Base-by-base conservation (phyloP, 2,797 vertebrate species). In the Zalophus californianus region DNA sequence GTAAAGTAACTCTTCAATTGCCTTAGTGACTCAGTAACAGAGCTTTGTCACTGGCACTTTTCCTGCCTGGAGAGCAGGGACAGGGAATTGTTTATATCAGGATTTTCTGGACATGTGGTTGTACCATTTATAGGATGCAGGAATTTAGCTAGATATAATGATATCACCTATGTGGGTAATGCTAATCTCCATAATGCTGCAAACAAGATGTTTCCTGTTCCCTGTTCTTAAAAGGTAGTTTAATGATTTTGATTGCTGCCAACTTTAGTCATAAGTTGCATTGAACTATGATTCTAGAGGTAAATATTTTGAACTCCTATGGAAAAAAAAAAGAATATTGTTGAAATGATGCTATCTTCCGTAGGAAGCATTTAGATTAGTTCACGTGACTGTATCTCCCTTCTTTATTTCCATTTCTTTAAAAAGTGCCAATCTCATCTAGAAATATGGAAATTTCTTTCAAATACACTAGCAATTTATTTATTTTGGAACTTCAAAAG, bases 401-500 rank as follows among this genome's bases (percentile, higher is more conserved):
- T 85, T 56, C 10, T 87, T 58, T 86, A 32, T 64, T 82, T 94
- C 35, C 11, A 1, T 80, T 38, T 82, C n/a, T 95, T 97, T 80
- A 79, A 85, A 92, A 90, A 75, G 32, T 87, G 27, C 25, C n/a
- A 50, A 11, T 87, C 44, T 91, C 50, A 85, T 50, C n/a, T 87
- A 66, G 77, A 96, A 93, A 89, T 82, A 75, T 9, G 70, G 70
- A 86, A 62, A 96, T 77, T 95, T 1, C 32, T 87, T 93, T 95
- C 32, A 87, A 60, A 62, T 75, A 84, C n/a, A 79, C 15, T 54
- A 64, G 38, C 56, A 91, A 64, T 73, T 80, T 95, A 70, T 90
- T 90, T 91, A 91, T 83, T 87, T 93, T 88, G 64, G 80, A 41
- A 90, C 54, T 87, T 94, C 32, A n/a, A 21, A 97, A 92, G 18